Evolutionary conservation across 30 jellyfish, hydroid and myxozoan genomes (phyloP), one percentile per base, ranked within the genome.

Genomic region (Chironex yamaguchii): DNA sequence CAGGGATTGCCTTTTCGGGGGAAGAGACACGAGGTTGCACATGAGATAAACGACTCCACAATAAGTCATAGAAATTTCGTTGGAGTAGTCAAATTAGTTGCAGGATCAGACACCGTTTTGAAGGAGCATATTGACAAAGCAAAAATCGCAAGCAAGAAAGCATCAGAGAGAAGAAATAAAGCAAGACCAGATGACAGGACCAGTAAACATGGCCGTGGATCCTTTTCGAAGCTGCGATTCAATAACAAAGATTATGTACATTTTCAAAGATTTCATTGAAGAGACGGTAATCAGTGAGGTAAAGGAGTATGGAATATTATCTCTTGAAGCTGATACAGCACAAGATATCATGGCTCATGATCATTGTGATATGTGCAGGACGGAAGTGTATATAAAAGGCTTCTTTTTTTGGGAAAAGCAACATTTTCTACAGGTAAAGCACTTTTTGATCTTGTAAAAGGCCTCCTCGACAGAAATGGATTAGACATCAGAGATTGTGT

Each of bases 401-500:
- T 76, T 20, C 83, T 52, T 4, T 76, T 62, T 48, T 71, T 76
- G 67, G 89, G 50, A 13, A 76, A 76, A 26, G 81, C 89, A 13
- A 76, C 83, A 32, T 76, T 79, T 21, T 36, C 63, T 42, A 76
- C 73, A 49, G 89, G 79, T 3, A 50, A 76, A 42, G 26, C 89
- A 11, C 64, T 51, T 48, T 76, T 76, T 52, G 32, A 28, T 49
- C 64, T 76, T 22, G 22, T 76, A 3, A 76, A 76, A 20, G 31
- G 22, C 89, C 52, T 71, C 4, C 89, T 76, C 2, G 66, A 76
- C 28, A 52, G 34, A 52, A 3, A 50, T 42, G 81, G 67, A 48
- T 20, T 76, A 11, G 89, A 49, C 83, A 51, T 76, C 2, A 76
- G 76, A 58, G 53, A 76, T 32, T 76, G 89, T 42, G 89, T 76